Evolutionary conservation across 2,888 invertebrate species (phyloP).

Genomic region (Ephialtes manifestator): DNA sequence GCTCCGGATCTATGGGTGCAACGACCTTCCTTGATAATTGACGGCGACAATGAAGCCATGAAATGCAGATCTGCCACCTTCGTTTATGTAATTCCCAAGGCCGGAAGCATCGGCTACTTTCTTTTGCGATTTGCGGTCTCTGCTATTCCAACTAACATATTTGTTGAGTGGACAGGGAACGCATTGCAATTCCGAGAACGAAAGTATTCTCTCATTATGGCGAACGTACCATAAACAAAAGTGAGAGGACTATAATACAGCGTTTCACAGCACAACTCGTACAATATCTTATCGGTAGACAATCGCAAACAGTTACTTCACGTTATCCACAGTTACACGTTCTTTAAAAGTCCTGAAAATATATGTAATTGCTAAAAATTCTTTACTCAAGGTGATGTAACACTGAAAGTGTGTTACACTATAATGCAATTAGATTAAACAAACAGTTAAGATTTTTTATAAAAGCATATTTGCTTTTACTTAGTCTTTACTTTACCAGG

Average conservation of each 20-base stretch:
- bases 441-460: too few relatives aligned
- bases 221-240: constrained; percentile 2
- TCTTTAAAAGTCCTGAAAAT: neutral
- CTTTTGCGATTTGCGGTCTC: constrained; percentile 6
- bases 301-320: neutral
- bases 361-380: neutral
- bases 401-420: too few relatives aligned
- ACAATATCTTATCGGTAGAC: neutral
- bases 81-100: constrained; percentile 14
- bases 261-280: neutral
- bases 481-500: too few relatives aligned
- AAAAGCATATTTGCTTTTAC: too few relatives aligned
- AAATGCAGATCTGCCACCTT: constrained; percentile 26
- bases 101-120: constrained; percentile 3
- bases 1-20: constrained; percentile 34
- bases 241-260: neutral
- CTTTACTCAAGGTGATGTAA: neutral
- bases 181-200: constrained; percentile 4
- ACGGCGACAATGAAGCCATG: constrained; percentile 17
- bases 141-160: neutral
- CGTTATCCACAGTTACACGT: neutral
- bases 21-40: constrained; percentile 52
- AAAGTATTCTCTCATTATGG: constrained; percentile 14
- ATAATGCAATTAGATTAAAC: too few relatives aligned
- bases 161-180: neutral